These are phyloP conservation scores for Gymnogyps californianus DNA, from an alignment of 2,113 vertebrate species.

Conservation along the genomic window DNA sequence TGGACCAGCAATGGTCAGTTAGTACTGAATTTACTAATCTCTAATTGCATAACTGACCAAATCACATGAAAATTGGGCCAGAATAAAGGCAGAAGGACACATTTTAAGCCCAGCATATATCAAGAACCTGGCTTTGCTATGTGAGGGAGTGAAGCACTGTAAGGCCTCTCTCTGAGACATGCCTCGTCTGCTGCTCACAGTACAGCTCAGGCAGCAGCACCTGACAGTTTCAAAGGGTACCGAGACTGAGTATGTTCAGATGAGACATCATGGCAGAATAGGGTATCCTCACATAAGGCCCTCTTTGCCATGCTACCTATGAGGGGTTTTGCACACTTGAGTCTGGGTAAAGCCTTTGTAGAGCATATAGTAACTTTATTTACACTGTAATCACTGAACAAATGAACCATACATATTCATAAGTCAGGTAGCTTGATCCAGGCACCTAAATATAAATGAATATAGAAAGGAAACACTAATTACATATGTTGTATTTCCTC, in stretches of 20 bases:
- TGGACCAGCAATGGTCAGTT: neutral
- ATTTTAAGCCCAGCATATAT: neutral
- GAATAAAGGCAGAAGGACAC: neutral
- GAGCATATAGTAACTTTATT: neutral
- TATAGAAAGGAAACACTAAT: neutral
- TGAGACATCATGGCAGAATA: neutral
- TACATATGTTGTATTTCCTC: neutral
- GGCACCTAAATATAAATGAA: neutral
- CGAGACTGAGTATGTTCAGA: accelerated
- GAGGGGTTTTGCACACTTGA: neutral
- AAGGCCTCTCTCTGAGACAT: accelerated
- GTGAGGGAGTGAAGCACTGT: accelerated
- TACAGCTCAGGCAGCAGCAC: neutral
- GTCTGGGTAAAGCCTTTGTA: neutral
- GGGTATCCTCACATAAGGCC: neutral
- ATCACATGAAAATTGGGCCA: neutral
- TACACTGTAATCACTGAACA: neutral
- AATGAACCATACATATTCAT: neutral
- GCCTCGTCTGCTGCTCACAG: accelerated
- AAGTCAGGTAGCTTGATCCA: neutral
- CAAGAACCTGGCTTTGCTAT: neutral
- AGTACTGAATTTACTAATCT: neutral
- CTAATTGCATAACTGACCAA: neutral
- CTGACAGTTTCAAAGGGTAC: neutral
- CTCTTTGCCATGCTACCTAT: neutral